Base-by-base conservation (phyloP, 2,888 invertebrate genomes). In the Leucophora obtusa region DNA sequence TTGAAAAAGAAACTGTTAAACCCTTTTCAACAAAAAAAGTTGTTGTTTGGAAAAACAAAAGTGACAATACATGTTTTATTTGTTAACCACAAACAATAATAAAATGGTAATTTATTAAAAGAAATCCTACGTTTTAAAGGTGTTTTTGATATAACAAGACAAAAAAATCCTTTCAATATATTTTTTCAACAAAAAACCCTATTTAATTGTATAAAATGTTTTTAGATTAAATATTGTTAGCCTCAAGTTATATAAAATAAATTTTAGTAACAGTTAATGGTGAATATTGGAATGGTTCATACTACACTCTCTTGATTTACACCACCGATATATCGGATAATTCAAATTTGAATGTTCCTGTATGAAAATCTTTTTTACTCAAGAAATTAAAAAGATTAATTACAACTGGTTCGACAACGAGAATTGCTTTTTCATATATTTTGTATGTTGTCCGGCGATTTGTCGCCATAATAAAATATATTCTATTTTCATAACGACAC, bases 41-140 rank as follows among this genome's bases (percentile, higher is more conserved):
- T 71, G 43, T 38, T 53, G 17, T 15, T 51, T 24, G 62, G 18
- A 73, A 62, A 70, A 74, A 80, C 69, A 68, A 74, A 80, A 82
- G 78, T 81, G 82, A 81, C 81, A 82, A 82, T 82, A 70, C 63
- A 79, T 69, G 75, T 75, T 82, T 82, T 80, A 80, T 82, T 71
- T 56, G 28, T 50, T 58, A 68, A 53, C 62, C 60, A 72, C 50
- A 69, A 14, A 65, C 51, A 28, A 60, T 63, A 60, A 73, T 47
- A 70, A 74, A 79, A 70, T 60, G 70, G 47, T 79, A 71, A 74
- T 70, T 74, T 77, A 71, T 77, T 71, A 56, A 47, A 58, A 47
- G 18, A 43, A 4, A 28, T 38, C n/a, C 21, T 17, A 63, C 47
- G 10, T 51, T 58, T 51, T 53, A 38, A 73, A 73, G 60, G 38